Percentiles rank a stretch among this genome's conserved stretches.
These are phyloP conservation scores for Alaudala cheleensis DNA, from an alignment of 2,113 vertebrate species.

Conservation along the genomic window DNA sequence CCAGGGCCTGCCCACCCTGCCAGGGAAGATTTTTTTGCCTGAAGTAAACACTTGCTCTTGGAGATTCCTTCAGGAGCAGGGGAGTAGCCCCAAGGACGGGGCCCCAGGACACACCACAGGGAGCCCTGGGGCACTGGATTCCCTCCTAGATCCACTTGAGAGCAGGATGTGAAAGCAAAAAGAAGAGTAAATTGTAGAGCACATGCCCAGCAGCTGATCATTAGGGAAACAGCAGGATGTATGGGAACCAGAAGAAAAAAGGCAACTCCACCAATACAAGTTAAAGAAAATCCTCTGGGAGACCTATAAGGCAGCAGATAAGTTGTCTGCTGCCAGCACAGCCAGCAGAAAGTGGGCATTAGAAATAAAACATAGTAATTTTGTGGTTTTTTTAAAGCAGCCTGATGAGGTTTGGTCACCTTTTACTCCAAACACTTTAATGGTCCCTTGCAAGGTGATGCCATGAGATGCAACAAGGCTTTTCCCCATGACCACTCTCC, in stretches of 20 bases:
- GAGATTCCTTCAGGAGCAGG: background rate
- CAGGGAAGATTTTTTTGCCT: background rate
- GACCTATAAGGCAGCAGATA: background rate
- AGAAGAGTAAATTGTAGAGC: background rate
- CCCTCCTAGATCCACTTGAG: background rate
- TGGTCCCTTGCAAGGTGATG: background rate
- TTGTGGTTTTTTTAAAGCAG: background rate
- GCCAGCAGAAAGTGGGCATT: background rate
- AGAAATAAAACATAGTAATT: background rate
- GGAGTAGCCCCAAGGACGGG: rapidly evolving
- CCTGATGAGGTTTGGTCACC: background rate
- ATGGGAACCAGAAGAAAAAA: background rate
- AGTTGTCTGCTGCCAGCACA: background rate
- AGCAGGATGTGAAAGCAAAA: background rate
- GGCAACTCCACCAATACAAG: background rate
- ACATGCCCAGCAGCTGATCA: background rate
- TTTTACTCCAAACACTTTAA: background rate
- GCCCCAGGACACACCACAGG: background rate
- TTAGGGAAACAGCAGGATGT: slow-evolving; percentile 2
- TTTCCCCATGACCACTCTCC: background rate
- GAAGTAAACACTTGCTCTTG: background rate
- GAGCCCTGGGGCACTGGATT: background rate
- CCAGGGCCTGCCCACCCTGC: rapidly evolving
- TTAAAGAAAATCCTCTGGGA: background rate
- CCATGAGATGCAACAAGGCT: background rate